Evolutionary conservation across 2,797 vertebrate genomes (phyloP), one percentile per base, ranked within the genome.

Genomic region (Channallabes apus): DNA sequence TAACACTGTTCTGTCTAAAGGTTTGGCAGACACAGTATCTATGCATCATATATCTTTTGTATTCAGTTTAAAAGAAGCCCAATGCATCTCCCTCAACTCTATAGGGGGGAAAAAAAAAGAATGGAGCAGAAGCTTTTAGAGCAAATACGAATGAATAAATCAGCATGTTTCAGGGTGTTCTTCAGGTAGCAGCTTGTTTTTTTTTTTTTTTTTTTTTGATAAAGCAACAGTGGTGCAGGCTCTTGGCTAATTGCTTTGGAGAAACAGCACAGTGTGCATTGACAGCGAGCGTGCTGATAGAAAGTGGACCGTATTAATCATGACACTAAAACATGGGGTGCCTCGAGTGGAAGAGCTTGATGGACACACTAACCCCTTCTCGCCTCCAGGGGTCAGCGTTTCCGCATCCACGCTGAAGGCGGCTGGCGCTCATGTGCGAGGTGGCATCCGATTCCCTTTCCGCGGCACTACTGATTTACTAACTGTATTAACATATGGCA

Each of bases 241-340:
- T 88, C 90, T 92, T 76, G 41, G 88, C 92, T 95, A 95, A 95
- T 95, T 95, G 93, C 94, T 94, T 86, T 85, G 92, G 92, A 93
- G 94, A 93, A 92, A 90, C 91, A 86, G 92, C 91, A 83, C 83
- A 84, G 87, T 86, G 59, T 83, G 86, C 86, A 83, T 91, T 92
- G 94, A 94, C 93, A 92, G 93, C 89, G 88, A 91, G 91, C 85
- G 90, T 84, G 89, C 93, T 91, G 92, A 94, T 93, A 90, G 90
- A 94, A 94, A 92, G 93, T 92, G 92, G 93, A 93, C 93, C 92
- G 87, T 93, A 95, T 95, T 94, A 95, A 95, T 95, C 93, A 94
- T 92, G 89, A 93, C 88, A 85, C 89, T 91, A 89, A 92, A 89
- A 84, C 87, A 85, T 84, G 61, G 62, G 67, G 78, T 68, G 83